A percentile compares a stretch with the other conserved stretches of the same genome.
Conservation (phyloP, 2,113 vertebrate genomes). For the Macheiramphus alcinus region DNA sequence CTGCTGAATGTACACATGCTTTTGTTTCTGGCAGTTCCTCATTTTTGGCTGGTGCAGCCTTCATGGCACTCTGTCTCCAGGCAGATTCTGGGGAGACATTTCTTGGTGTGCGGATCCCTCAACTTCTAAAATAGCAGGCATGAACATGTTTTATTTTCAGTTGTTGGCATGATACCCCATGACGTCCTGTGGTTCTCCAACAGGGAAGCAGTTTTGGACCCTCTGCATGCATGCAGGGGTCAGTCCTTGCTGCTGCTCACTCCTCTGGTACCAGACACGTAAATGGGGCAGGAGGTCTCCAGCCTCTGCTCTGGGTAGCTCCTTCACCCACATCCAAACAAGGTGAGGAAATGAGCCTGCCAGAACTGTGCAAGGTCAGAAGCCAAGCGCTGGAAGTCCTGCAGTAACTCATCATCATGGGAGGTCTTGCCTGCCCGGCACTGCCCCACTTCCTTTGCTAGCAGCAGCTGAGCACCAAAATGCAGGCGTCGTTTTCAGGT, state of each 20-base stretch:
- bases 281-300: neutral
- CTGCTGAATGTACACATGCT: fast-evolving
- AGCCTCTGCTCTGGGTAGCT: fast-evolving
- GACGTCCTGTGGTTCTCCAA: neutral
- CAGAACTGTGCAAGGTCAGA: neutral
- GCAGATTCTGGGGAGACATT: neutral
- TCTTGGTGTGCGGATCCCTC: neutral
- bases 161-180: neutral
- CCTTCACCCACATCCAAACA: neutral
- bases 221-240: neutral
- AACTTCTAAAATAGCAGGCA: neutral
- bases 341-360: neutral
- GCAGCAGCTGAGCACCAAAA: neutral
- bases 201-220: neutral
- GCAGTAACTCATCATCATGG: neutral
- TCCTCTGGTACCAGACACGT: fast-evolving
- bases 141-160: neutral
- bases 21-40: neutral
- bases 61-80: neutral
- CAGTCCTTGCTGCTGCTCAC: neutral
- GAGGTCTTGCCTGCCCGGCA: neutral
- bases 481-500: neutral
- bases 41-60: neutral
- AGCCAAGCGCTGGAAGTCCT: neutral
- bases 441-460: neutral